Evolutionary conservation across 2,888 invertebrate genomes (phyloP).

Genomic region (Cephus sareptanus): DNA sequence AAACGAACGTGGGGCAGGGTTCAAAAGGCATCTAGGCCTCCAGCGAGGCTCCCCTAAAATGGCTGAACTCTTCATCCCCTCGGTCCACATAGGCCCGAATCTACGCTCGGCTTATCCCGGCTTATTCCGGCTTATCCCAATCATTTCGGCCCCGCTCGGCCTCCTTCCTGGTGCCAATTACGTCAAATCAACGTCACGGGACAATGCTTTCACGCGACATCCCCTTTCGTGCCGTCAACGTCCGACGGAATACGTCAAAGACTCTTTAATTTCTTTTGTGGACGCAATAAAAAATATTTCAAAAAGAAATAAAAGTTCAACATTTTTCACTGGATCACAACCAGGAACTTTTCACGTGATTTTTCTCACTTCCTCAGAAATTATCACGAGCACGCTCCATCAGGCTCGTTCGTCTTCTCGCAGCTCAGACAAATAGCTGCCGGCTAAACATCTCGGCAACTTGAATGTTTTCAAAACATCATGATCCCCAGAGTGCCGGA

Average conservation of each 20-base stretch:
- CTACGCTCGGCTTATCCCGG: conserved; percentile 58
- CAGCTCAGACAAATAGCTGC: background rate
- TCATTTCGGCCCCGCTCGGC: conserved; percentile 60
- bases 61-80: conserved; percentile 7
- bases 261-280: background rate
- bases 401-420: background rate
- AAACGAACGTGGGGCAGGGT: background rate
- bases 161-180: conserved; percentile 64
- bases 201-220: conserved; percentile 41
- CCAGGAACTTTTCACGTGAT: background rate
- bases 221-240: background rate
- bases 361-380: background rate
- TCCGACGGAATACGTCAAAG: background rate
- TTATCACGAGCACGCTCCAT: background rate
- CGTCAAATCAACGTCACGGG: conserved; percentile 64
- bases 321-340: background rate
- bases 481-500: conserved; percentile 12
- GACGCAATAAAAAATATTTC: background rate
- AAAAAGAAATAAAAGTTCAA: background rate
- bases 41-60: conserved; percentile 5
- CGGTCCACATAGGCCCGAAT: conserved; percentile 9
- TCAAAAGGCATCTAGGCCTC: conserved; percentile 3
- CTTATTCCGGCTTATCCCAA: conserved; percentile 65
- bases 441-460: background rate
- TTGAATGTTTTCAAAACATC: conserved; percentile 14